A percentile compares a stretch with the other conserved stretches of the same genome.
These are phyloP conservation scores for Girardinus metallicus DNA, from an alignment of 2,797 vertebrate genomes.

Conservation along the genomic window DNA sequence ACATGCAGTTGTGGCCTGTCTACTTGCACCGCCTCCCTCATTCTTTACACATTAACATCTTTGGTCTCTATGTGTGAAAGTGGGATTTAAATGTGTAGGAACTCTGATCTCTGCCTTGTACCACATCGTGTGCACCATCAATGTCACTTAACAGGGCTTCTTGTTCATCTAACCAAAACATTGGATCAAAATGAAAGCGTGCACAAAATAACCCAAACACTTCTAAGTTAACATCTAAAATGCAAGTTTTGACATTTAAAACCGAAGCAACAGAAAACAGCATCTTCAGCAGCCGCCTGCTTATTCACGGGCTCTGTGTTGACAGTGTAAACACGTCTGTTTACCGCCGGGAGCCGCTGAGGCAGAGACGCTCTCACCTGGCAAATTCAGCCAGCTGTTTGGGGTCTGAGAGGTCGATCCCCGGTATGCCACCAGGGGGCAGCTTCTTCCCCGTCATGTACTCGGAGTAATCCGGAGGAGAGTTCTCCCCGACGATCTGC, in stretches of 20 bases:
- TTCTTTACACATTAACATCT: background rate
- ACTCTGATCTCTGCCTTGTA: background rate
- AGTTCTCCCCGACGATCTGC: slow-evolving; percentile 96
- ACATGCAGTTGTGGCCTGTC: background rate
- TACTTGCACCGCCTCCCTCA: background rate
- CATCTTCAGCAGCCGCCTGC: background rate
- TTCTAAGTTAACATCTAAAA: background rate
- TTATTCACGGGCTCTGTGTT: slow-evolving; percentile 1
- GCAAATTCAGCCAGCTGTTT: slow-evolving; percentile 98
- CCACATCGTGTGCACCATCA: background rate
- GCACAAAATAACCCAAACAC: background rate
- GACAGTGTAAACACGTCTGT: slow-evolving; percentile 15
- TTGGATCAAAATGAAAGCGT: background rate
- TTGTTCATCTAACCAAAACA: background rate
- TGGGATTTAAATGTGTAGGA: background rate
- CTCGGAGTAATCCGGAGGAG: slow-evolving; percentile 96
- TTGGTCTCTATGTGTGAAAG: background rate
- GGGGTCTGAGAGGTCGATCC: slow-evolving; percentile 97
- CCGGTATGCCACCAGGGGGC: slow-evolving; percentile 96
- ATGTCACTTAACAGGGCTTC: background rate
- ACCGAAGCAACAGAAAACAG: background rate
- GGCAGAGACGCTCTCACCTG: slow-evolving; percentile 84
- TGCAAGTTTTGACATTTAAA: slow-evolving; percentile 10
- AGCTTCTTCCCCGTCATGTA: slow-evolving; percentile 99
- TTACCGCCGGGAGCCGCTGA: slow-evolving; percentile 1